Evolutionary conservation across 2,113 vertebrate species (phyloP), one percentile per base, ranked within the genome.

Genomic region (Turdus rufiventris): DNA sequence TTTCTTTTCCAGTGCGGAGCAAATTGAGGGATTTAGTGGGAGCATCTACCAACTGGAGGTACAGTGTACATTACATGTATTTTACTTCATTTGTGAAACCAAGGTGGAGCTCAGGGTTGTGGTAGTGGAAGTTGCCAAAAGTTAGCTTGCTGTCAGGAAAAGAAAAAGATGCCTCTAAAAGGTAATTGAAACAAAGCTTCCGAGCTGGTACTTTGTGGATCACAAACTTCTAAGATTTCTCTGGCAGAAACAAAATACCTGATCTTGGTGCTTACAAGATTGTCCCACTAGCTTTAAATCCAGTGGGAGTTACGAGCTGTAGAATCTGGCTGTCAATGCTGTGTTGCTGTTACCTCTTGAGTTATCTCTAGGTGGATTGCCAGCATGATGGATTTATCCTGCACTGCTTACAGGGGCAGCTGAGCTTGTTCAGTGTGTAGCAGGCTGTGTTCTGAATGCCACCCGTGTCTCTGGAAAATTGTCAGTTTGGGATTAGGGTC

Each of bases 21-120:
- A 98, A 98, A 91, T 97, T 99, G 93, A 98, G 98, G 91, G 98
- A 98, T 88, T 98, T 99, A 79, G 99, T 99, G 53, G 99, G 99
- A 97, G 98, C 98, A 72, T 99, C 99, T 61, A 98, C 98, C 42
- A 98, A 99, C 98, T 99, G 99, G 99, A 99, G 98, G 99, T 99
- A 99, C 53, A 92, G 57, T 89, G 80, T 73, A 14, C 61, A 82
- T 86, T 85, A 53, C 77, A 38, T 73, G 19, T 85, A 20, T 81
- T 88, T 79, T 90, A 66, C 53, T 93, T 88, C 20, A 14, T 89
- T 68, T 92, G 45, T 85, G 42, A 68, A 77, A 83, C 12, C 19
- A 48, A 60, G 31, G 10, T 58, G 75, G 60, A 76, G 13, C 58
- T 76, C 34, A 31, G 38, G 12, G 13, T 36, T 78, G 47, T 57